Evolutionary conservation across 2,113 vertebrate genomes (phyloP).

Genomic region (Porphyrio hochstetteri): DNA sequence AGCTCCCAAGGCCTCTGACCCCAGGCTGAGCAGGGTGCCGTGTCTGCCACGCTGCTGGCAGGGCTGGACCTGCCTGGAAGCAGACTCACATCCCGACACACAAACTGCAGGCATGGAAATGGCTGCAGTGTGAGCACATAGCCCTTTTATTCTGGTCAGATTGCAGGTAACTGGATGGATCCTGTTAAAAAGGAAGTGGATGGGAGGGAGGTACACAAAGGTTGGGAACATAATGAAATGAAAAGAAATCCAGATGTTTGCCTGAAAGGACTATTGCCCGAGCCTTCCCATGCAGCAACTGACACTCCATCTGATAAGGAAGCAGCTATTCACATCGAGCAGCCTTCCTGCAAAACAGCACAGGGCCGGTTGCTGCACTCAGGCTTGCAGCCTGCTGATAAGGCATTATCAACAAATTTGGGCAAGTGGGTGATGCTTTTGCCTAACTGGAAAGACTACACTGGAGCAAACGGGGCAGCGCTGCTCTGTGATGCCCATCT

Average conservation of each 20-base stretch:
- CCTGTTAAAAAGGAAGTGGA: not conserved
- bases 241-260: constrained; percentile 34
- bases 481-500: not conserved
- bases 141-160: not conserved
- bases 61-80: not conserved
- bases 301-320: not conserved
- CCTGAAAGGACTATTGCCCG: not conserved
- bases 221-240: not conserved
- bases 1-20: not conserved
- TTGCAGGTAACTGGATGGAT: not conserved
- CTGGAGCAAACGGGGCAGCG: accelerated
- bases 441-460: not conserved
- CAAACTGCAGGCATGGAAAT: not conserved
- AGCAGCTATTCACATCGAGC: not conserved
- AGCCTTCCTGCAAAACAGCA: not conserved
- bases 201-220: not conserved
- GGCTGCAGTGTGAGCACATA: not conserved
- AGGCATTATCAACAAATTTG: not conserved
- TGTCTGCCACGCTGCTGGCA: not conserved
- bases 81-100: not conserved
- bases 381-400: not conserved
- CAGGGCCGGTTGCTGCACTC: not conserved
- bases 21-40: not conserved
- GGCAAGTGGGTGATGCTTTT: not conserved
- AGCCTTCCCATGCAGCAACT: not conserved